Percentiles rank a stretch among this genome's conserved stretches.
phyloP scores from a whole-genome alignment of 2,888 invertebrate genomes.

The Hanleya hanleyi region DNA sequence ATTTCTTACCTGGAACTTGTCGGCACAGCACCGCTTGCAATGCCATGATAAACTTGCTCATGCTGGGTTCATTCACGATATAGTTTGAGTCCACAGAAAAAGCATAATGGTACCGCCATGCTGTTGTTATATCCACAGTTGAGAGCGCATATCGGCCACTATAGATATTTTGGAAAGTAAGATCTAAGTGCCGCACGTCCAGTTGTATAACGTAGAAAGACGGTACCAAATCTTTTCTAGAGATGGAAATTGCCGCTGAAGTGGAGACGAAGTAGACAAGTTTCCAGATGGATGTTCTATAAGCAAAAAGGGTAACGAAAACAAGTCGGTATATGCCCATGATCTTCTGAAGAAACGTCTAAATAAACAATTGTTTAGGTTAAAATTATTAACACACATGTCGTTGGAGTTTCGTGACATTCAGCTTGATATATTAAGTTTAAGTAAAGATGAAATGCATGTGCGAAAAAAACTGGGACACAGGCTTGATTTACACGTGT shows the following conservation, averaged over 20 bases:
- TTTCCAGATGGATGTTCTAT: neutral
- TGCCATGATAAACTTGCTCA: neutral
- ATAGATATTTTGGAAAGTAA: neutral
- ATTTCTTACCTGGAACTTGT: neutral
- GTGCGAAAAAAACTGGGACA: too few species aligned
- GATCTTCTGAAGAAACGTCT: too few species aligned
- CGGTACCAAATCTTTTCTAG: neutral
- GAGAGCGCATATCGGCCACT: neutral
- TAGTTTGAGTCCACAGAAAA: neutral
- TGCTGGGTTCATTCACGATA: neutral
- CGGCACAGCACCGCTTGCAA: neutral
- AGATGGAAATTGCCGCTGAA: neutral
- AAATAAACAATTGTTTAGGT: too few species aligned
- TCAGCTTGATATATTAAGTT: too few species aligned
- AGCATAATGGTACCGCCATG: neutral
- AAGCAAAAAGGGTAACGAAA: too few species aligned
- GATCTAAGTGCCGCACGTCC: neutral
- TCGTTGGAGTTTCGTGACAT: too few species aligned
- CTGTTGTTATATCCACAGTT: too few species aligned
- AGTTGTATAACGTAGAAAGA: neutral
- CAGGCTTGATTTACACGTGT: too few species aligned
- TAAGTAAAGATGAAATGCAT: too few species aligned
- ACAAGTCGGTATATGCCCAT: too few species aligned
- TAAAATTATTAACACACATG: too few species aligned
- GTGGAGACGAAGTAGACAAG: neutral